These are phyloP conservation scores for Phytoseiulus persimilis DNA, from an alignment of 2,888 invertebrate species.

Conservation along the genomic window DNA sequence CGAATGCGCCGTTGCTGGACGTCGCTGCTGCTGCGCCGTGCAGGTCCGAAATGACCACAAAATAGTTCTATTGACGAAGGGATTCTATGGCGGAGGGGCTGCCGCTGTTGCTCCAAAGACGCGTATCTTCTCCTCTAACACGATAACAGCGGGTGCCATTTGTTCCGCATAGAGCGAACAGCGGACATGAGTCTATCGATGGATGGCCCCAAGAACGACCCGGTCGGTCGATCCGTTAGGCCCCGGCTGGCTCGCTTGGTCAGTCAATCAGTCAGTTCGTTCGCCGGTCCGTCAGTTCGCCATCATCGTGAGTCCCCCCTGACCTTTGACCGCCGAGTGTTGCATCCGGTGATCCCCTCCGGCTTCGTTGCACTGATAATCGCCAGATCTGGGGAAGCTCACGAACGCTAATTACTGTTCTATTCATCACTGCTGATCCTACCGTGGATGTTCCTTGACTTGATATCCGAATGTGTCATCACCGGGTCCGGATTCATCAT, in stretches of 20 bases:
- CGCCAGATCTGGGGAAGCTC: not conserved
- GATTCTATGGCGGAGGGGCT: not conserved
- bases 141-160: conserved; percentile 5
- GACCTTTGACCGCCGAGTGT: not conserved
- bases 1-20: not conserved
- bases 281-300: not conserved
- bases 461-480: too few relatives aligned
- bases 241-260: not conserved
- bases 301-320: not conserved
- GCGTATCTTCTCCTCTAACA: not conserved
- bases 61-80: not conserved
- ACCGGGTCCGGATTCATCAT: too few relatives aligned
- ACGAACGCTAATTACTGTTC: not conserved
- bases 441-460: too few relatives aligned
- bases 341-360: not conserved
- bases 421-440: not conserved
- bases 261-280: not conserved
- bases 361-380: not conserved
- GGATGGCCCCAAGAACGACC: not conserved
- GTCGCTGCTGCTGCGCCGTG: not conserved
- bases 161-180: not conserved
- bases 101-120: not conserved
- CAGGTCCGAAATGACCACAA: not conserved
- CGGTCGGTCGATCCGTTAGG: not conserved
- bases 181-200: not conserved